Evolutionary conservation across 2,797 vertebrate species (phyloP), one percentile per base, ranked within the genome.

Genomic region (Etheostoma perlongum): DNA sequence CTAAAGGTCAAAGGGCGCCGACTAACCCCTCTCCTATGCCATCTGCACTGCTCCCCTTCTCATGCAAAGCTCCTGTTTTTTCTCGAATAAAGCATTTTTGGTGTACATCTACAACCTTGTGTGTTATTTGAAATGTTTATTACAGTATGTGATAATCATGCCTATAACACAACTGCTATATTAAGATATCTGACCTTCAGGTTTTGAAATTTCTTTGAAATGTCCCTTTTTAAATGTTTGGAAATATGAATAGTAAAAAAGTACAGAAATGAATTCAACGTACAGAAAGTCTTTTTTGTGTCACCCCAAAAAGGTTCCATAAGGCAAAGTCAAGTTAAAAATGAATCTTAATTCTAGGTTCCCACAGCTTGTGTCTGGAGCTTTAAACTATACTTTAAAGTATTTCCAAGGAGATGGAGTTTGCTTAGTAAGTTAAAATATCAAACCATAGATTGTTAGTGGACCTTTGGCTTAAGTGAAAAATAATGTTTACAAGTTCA

Each of bases 1-100:
- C 82, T 67, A 62, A 47, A 85, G 88, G 89, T 93, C 84, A 91
- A 62, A 93, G 89, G 87, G 89, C 79, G 82, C 27, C 74, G 80
- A 87, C 84, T 66, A 52, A 79, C 78, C 81, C 72, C 71, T 27
- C 36, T 40, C 36, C 36, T 40, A 40, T 40, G 36, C 36, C 36
- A 40, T 40, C 83, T 83, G 80, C 44, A 51, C 61, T 7, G 21
- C 27, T 64, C 16, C 55, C n/a, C 47, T 40, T 59, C 63, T 58
- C 13, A 76, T 79, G 65, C 76, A 76, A 77, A 85, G 5, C 23
- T 47, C 19, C 18, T 25, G 5, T 14, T 53, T 59, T n/a, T 14
- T 46, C 14, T 48, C 1, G 0, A 59, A 64, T 71, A 15, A 40
- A 65, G 53, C 0, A 18, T 25, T 30, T 25, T 9, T 64, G 44